These are phyloP conservation scores for Prietella phreatophila DNA, from an alignment of 2,113 vertebrate genomes.

Conservation along the genomic window DNA sequence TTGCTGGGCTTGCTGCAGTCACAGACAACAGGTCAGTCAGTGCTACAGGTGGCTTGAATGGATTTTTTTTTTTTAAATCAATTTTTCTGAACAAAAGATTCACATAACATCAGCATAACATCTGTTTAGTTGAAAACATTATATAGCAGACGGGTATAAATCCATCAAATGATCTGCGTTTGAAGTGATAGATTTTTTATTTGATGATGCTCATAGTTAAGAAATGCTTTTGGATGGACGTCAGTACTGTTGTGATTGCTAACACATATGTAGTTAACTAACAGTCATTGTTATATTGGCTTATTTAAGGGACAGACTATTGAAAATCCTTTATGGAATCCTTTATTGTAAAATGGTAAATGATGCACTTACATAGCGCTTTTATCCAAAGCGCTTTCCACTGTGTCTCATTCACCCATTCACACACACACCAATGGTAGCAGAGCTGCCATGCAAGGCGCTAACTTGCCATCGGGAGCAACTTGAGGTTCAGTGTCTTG, in stretches of 20 bases:
- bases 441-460: no score
- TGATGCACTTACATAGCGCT: no score
- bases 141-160: neutral
- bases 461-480: no score
- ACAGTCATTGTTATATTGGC: neutral
- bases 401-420: no score
- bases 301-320: neutral
- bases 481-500: no score
- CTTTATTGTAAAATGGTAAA: no score
- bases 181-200: neutral
- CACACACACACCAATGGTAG: no score
- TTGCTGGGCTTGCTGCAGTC: conserved; percentile 91
- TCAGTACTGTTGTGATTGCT: neutral
- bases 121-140: neutral
- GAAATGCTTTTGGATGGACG: neutral
- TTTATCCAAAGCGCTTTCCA: no score
- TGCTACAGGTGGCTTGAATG: neutral
- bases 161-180: neutral
- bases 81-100: neutral
- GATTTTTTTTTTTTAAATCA: neutral
- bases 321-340: neutral
- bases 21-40: conserved; percentile 86
- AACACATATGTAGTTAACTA: no score
- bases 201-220: neutral
- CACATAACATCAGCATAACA: neutral